These are phyloP conservation scores for Prietella phreatophila DNA, from an alignment of 2,113 vertebrate species.

Conservation along the genomic window DNA sequence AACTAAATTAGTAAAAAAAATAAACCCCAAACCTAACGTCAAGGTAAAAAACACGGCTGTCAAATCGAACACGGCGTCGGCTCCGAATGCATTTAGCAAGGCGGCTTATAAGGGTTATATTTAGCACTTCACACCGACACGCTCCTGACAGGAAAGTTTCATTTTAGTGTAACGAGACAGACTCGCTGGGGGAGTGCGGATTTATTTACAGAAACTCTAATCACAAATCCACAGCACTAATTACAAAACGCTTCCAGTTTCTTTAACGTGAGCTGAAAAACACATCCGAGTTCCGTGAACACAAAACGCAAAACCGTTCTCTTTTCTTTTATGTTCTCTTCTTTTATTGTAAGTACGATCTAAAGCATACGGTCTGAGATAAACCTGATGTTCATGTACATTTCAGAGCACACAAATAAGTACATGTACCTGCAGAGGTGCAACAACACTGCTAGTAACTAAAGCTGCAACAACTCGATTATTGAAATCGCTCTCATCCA, in stretches of 20 bases:
- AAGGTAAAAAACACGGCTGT: neutral
- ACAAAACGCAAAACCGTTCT: neutral
- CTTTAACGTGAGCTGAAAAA: neutral
- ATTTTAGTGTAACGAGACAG: constrained; percentile 1
- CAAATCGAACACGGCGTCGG: neutral
- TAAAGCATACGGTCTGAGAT: too few species aligned
- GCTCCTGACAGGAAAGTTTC: neutral
- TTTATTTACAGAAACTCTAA: neutral
- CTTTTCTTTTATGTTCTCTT: neutral
- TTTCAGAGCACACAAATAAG: too few species aligned
- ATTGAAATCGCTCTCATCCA: too few species aligned
- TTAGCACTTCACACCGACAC: neutral
- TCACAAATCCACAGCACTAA: neutral
- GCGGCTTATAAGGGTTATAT: neutral
- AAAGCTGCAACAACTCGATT: too few species aligned
- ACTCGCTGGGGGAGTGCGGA: neutral
- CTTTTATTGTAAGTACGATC: neutral
- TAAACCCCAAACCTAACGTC: neutral
- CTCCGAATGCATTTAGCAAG: neutral
- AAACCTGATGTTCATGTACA: too few species aligned
- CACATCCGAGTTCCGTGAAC: neutral
- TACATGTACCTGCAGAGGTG: neutral
- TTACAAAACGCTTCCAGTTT: neutral
- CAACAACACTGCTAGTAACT: neutral
- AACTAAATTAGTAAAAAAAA: neutral